Conservation (phyloP, 2,797 vertebrate species). For the Mus spretus region DNA sequence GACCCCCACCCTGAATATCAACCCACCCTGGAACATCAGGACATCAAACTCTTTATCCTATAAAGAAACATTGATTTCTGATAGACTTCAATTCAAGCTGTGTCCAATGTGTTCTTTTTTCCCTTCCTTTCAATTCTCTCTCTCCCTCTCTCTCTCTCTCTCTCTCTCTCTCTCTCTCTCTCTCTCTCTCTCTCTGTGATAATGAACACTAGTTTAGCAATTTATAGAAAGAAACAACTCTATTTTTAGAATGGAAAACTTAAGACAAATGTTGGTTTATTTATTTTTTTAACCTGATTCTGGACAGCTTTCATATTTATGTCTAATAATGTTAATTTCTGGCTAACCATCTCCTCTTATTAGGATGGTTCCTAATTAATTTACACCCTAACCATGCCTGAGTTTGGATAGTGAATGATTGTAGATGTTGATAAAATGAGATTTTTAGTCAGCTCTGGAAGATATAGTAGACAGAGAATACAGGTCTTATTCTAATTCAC, state of each 20-base stretch:
- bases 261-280: not conserved
- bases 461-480: not conserved
- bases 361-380: not conserved
- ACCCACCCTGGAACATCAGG: not conserved
- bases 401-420: not conserved
- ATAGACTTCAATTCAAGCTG: constrained; percentile 50
- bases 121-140: too few species aligned
- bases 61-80: constrained; percentile 48
- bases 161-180: not conserved
- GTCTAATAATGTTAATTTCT: not conserved
- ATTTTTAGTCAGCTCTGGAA: not conserved
- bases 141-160: not conserved
- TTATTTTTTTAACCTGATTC: not conserved
- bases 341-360: not conserved
- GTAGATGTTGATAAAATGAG: not conserved
- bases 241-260: constrained; percentile 60
- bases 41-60: not conserved
- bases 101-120: constrained; percentile 20
- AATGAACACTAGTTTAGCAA: not conserved
- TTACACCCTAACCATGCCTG: not conserved
- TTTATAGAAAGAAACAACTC: not conserved
- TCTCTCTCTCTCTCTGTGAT: not conserved
- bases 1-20: not conserved
- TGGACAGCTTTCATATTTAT: not conserved
- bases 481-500: not conserved